Evolutionary conservation across 1,140 invertebrate genomes (phyloP).

Genomic region (Panagrolaimus sp.): DNA sequence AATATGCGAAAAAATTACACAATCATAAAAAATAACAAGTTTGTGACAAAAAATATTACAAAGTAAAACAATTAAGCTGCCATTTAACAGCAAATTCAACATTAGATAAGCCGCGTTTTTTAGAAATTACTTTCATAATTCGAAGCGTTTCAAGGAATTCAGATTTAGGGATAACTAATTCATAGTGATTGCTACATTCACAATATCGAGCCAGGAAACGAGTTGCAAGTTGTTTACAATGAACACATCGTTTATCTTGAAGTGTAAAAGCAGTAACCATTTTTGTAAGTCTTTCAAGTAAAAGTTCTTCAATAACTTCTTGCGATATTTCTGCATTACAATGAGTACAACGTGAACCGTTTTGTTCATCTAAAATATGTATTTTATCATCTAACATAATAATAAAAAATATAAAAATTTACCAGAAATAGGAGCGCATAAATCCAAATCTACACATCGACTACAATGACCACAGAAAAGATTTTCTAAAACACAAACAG

Average conservation of each 20-base stretch:
- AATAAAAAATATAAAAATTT: background rate
- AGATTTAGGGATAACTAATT: conserved; percentile 63
- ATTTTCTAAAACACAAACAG: conserved; percentile 32
- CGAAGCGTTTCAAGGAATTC: background rate
- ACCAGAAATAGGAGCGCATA: conserved; percentile 2
- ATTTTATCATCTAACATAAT: background rate
- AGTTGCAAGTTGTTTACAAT: conserved; percentile 68
- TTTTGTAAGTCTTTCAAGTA: conserved; percentile 74
- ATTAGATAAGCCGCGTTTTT: too few relatives aligned
- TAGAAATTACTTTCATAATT: too few relatives aligned
- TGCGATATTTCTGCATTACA: conserved; percentile 75
- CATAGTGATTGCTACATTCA: conserved; percentile 72
- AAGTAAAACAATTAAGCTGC: too few relatives aligned
- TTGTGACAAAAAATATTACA: too few relatives aligned
- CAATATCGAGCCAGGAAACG: conserved; percentile 71
- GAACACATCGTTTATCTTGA: conserved; percentile 80
- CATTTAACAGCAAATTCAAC: too few relatives aligned
- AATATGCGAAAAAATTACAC: too few relatives aligned
- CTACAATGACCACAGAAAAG: conserved; percentile 37
- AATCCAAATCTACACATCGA: conserved; percentile 56
- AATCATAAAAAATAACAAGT: too few relatives aligned
- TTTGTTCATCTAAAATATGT: conserved; percentile 60
- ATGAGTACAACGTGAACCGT: conserved; percentile 76
- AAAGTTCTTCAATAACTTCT: conserved; percentile 73
- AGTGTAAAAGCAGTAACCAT: conserved; percentile 82